phyloP scores from a whole-genome alignment of 2,888 invertebrate genomes.

The Euzophera pinguis region DNA sequence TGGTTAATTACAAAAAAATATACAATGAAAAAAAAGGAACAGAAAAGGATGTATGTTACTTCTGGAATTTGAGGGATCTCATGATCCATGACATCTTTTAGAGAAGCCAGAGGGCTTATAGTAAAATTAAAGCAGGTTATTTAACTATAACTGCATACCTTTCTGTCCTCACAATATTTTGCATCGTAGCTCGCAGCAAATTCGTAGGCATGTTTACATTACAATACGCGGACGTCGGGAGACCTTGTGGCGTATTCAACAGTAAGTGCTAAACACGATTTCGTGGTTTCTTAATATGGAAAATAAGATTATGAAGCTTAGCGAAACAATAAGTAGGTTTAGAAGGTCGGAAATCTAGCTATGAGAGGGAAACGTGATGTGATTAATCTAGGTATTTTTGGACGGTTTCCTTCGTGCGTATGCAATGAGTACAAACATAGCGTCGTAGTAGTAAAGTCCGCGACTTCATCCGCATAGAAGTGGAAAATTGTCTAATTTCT shows the following conservation, averaged over 20 bases:
- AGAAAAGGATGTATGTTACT: too few species aligned
- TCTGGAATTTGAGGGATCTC: too few species aligned
- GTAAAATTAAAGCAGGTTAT: too few species aligned
- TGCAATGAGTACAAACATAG: too few species aligned
- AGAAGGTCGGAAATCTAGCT: not conserved
- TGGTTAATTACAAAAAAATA: too few species aligned
- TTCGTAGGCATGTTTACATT: conserved; percentile 1
- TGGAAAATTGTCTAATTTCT: too few species aligned
- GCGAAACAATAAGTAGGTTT: not conserved
- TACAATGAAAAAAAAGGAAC: too few species aligned
- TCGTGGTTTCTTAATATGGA: not conserved
- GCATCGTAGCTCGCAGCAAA: not conserved
- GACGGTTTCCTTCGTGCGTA: too few species aligned
- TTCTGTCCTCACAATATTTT: not conserved
- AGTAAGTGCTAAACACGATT: conserved; percentile 5
- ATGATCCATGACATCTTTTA: too few species aligned
- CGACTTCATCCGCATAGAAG: too few species aligned
- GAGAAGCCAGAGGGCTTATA: too few species aligned
- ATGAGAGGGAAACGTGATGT: not conserved
- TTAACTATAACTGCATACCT: not conserved
- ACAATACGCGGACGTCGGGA: conserved; percentile 12
- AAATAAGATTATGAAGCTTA: not conserved
- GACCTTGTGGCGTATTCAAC: conserved; percentile 6
- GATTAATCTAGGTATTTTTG: not conserved
- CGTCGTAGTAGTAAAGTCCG: too few species aligned